Evolutionary conservation across 2,888 invertebrate genomes (phyloP), one percentile per base, ranked within the genome.

Genomic region (Antheraea assamensis): DNA sequence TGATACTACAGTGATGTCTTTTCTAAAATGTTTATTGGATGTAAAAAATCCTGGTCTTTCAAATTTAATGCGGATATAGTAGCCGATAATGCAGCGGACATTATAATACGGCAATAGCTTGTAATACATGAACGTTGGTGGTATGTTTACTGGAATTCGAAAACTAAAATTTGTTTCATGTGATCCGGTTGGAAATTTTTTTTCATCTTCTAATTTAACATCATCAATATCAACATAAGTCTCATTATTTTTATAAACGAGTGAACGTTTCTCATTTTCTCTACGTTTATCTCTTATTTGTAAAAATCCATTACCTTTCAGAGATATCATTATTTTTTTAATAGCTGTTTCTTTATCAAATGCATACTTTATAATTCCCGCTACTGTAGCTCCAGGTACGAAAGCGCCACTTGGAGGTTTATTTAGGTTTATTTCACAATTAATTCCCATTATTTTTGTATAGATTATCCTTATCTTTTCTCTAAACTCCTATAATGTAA

Each of bases 1-100:
- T 27, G 86, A 79, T 0, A 80, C 78, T 0, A 88, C 81, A 8
- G 76, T 82, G 1, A 88, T 81, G 73, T 82, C 81, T 55, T 84
- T 86, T 64, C 80, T 81, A 71, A 81, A 86, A 72, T 77, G 82
- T 74, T 84, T 86, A 3, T 80, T 74, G 5, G 82, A 81, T 61
- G 77, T 74, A 10, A 88, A 83, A 68, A 85, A 75, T 2, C 86
- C 85, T 0, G 83, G 79, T 73, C 77, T 83, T 42, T 85, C 81
- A n/a, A 88, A 87, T 77, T 83, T 85, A 35, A 87, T 85, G 0
- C 82, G 80, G n/a, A 88, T 76, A 55, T 85, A 81, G 71, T 88
- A 88, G 19, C 74, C 76, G 13, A 88, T 87, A 0, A 75, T 70
- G 35, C 87, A 84, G 2, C 72, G 72, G 3, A 85, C 74, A 24